Conservation (phyloP, 2,113 vertebrate species). For the Plecturocebus donacophilus region DNA sequence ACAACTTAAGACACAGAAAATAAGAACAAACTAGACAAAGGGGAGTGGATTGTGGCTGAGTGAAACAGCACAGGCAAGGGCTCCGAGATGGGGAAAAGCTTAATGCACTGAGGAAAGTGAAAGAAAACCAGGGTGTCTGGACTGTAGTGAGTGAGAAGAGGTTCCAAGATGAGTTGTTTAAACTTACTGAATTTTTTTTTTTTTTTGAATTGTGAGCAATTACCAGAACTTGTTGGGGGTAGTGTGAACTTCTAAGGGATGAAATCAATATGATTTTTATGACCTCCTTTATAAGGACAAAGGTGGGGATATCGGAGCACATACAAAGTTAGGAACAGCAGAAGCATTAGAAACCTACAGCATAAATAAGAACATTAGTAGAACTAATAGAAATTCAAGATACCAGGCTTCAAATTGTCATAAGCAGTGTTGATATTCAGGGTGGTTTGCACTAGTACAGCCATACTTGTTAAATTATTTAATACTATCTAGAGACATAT, state of each 20-base stretch:
- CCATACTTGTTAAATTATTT: background rate
- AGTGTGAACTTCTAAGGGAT: background rate
- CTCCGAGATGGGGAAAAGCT: background rate
- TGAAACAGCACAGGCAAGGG: background rate
- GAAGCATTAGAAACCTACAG: background rate
- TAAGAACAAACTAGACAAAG: background rate
- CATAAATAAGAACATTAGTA: background rate
- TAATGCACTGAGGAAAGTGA: background rate
- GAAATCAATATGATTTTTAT: background rate
- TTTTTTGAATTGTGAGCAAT: background rate
- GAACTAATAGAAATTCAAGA: background rate
- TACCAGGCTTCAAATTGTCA: background rate
- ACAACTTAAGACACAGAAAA: background rate
- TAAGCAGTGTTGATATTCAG: background rate
- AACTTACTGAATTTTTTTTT: background rate
- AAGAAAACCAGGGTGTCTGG: background rate
- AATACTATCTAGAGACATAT: no score
- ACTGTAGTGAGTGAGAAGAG: background rate
- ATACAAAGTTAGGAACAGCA: background rate
- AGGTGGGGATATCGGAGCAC: background rate
- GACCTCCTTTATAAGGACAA: background rate
- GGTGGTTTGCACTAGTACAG: background rate
- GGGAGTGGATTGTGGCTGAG: no score
- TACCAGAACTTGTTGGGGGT: background rate
- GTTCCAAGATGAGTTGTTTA: background rate